These are phyloP conservation scores for Ardeotis arabs DNA, from an alignment of 2,113 vertebrate species.

Conservation along the genomic window DNA sequence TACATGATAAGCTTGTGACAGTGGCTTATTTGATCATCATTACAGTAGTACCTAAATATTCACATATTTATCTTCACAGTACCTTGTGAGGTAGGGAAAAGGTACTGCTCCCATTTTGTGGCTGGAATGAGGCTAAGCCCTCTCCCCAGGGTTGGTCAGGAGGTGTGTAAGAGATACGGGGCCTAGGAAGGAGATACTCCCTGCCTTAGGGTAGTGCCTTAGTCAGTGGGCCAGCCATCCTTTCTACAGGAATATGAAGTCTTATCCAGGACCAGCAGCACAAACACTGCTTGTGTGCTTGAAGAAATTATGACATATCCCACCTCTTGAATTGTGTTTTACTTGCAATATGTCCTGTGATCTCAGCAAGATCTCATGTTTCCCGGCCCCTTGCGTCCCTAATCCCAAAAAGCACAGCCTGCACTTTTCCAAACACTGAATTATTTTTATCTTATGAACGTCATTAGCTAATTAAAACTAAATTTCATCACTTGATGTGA, in stretches of 20 bases:
- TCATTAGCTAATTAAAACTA: neutral
- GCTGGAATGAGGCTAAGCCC: neutral
- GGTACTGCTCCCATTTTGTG: neutral
- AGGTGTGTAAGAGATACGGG: neutral
- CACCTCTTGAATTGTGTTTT: neutral
- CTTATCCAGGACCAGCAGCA: neutral
- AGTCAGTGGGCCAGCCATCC: neutral
- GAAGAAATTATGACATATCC: neutral
- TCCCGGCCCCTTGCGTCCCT: neutral
- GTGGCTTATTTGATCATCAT: slow-evolving; percentile 16
- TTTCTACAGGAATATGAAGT: neutral
- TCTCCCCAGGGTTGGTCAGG: neutral
- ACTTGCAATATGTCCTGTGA: neutral
- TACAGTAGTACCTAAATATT: slow-evolving; percentile 24
- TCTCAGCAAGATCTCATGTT: neutral
- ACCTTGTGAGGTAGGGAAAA: neutral
- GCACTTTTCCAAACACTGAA: neutral
- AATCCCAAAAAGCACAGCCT: neutral
- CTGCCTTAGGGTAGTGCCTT: neutral
- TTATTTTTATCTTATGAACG: neutral
- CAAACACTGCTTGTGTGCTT: neutral
- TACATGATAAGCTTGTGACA: neutral
- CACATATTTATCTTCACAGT: neutral
- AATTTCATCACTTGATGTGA: neutral
- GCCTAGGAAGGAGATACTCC: neutral